A percentile compares a stretch with the other conserved stretches of the same genome.
Conservation (phyloP, 2,888 invertebrate species). For the Hecatera dysodea region DNA sequence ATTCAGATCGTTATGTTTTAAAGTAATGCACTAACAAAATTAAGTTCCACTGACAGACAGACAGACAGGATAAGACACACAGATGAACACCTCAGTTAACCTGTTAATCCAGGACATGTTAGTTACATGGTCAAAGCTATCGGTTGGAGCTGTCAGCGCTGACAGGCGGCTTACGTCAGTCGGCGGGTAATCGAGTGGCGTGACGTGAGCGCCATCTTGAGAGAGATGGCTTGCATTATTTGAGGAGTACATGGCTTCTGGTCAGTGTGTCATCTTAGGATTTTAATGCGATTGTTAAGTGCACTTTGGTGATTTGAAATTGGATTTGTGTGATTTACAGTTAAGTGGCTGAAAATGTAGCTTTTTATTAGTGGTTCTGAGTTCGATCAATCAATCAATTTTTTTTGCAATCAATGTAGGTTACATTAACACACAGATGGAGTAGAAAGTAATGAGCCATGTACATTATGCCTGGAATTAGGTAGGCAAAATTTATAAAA, state of each 20-base stretch:
- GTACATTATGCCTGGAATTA: too few species aligned
- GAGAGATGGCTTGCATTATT: slow-evolving; percentile 21
- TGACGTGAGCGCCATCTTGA: not conserved
- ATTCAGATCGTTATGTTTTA: too few species aligned
- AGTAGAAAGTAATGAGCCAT: too few species aligned
- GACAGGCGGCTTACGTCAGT: slow-evolving; percentile 30
- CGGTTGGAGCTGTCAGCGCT: slow-evolving; percentile 11
- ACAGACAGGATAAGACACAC: not conserved
- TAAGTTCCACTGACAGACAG: not conserved
- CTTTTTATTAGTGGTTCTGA: not conserved
- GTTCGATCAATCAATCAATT: too few species aligned
- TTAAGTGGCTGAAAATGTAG: not conserved
- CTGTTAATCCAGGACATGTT: slow-evolving; percentile 27
- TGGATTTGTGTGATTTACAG: not conserved
- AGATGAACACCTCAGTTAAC: slow-evolving; percentile 4
- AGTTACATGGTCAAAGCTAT: slow-evolving; percentile 23
- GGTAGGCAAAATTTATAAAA: too few species aligned
- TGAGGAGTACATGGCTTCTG: not conserved
- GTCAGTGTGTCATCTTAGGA: too few species aligned
- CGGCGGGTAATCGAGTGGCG: slow-evolving; percentile 20
- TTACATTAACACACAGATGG: too few species aligned
- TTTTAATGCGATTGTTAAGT: not conserved
- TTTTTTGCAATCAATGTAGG: too few species aligned
- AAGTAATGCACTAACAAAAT: not conserved
- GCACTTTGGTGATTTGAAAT: not conserved